A percentile compares a stretch with the other conserved stretches of the same genome.
Evolutionary conservation across 92 coral and sea anemone species (phyloP).

Genomic region (Heteractis magnifica): DNA sequence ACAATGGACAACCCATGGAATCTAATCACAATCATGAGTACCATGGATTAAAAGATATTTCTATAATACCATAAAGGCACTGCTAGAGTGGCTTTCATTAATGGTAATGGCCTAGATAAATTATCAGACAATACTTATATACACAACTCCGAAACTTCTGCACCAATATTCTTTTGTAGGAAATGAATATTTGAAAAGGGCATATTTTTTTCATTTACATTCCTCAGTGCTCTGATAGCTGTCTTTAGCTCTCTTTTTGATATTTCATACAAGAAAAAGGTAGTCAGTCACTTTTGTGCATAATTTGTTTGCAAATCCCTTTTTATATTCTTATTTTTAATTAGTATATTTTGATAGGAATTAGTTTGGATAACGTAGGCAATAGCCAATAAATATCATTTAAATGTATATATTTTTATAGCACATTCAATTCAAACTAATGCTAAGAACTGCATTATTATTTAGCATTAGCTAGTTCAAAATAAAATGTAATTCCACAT

Average conservation of each 20-base stretch:
- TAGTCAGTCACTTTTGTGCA: neutral
- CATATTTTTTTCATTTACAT: too few species aligned
- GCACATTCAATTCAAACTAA: neutral
- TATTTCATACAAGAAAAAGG: neutral
- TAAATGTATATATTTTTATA: conserved; percentile 1
- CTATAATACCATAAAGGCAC: neutral
- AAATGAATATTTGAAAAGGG: neutral
- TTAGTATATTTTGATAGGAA: conserved; percentile 2
- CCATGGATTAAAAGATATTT: neutral
- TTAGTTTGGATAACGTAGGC: neutral
- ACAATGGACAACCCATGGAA: neutral
- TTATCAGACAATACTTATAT: too few species aligned
- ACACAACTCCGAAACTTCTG: neutral
- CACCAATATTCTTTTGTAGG: neutral
- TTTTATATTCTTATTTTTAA: neutral
- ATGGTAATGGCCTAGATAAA: neutral
- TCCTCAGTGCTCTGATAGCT: too few species aligned
- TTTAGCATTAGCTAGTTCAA: neutral
- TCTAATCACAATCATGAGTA: neutral
- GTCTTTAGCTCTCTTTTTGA: too few species aligned
- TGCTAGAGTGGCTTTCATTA: neutral
- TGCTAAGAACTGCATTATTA: conserved; percentile 1
- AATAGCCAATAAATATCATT: neutral
- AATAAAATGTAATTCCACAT: conserved; percentile 14
- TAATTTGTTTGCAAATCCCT: neutral